A percentile compares a stretch with the other conserved stretches of the same genome.
Evolutionary conservation across 2,888 invertebrate genomes (phyloP).

Genomic region (Euzophera pinguis): DNA sequence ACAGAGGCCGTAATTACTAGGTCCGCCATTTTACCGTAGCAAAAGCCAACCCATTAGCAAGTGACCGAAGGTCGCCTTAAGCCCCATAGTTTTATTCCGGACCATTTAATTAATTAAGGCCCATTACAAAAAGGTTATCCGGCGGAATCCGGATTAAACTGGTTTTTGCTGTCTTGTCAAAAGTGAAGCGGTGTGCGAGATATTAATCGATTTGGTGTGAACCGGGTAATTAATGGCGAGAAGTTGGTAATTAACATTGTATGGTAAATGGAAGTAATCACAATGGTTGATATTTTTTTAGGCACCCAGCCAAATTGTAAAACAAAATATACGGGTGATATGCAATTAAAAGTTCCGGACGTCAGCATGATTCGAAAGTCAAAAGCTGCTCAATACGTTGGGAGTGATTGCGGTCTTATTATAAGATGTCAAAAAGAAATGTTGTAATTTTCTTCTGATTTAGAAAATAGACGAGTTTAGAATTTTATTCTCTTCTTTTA

Average conservation of each 20-base stretch:
- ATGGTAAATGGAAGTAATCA: neutral
- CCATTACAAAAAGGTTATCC: slow-evolving; percentile 26
- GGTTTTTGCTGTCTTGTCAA: slow-evolving; percentile 24
- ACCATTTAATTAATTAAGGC: slow-evolving; percentile 28
- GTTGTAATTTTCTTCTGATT: too few species aligned
- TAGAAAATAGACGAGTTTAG: too few species aligned
- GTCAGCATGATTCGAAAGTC: too few species aligned
- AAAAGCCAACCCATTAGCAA: slow-evolving; percentile 7
- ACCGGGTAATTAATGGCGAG: neutral
- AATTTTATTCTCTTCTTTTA: too few species aligned
- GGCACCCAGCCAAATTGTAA: too few species aligned
- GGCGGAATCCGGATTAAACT: slow-evolving; percentile 19
- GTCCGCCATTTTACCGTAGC: neutral
- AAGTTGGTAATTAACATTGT: neutral
- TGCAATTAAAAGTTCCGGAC: too few species aligned
- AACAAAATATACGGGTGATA: too few species aligned
- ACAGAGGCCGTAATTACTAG: neutral
- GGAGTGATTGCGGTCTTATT: too few species aligned
- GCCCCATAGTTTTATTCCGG: slow-evolving; percentile 27
- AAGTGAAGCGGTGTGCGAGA: slow-evolving; percentile 19
- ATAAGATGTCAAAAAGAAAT: too few species aligned
- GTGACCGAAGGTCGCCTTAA: slow-evolving; percentile 9
- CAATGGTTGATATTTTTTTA: too few species aligned
- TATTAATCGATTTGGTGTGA: slow-evolving; percentile 5
- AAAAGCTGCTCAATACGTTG: too few species aligned